Evolutionary conservation across 2,113 vertebrate species (phyloP).

Genomic region (Pelodiscus sinensis): DNA sequence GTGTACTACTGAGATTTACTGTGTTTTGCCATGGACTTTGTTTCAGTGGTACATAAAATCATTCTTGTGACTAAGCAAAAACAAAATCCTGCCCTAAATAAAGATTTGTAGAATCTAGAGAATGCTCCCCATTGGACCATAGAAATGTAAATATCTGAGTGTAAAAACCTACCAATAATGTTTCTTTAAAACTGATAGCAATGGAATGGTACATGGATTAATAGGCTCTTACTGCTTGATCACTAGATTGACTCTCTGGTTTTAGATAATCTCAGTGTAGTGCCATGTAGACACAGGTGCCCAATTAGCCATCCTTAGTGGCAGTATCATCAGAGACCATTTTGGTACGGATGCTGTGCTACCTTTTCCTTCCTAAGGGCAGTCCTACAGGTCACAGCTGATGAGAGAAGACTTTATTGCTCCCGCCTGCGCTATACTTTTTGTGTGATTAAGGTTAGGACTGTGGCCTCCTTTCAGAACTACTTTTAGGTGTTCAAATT

Average conservation of each 20-base stretch:
- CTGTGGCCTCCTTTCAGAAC: no score
- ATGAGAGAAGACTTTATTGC: no score
- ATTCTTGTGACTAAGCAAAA: not conserved
- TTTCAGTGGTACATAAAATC: not conserved
- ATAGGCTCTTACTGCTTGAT: not conserved
- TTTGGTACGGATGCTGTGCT: not conserved
- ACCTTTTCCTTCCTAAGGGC: not conserved
- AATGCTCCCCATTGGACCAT: not conserved
- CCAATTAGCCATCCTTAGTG: not conserved
- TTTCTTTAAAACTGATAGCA: not conserved
- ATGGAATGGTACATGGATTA: not conserved
- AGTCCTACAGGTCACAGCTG: not conserved
- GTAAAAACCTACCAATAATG: not conserved
- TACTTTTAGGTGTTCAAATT: not conserved
- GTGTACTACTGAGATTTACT: not conserved
- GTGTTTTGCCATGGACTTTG: no score
- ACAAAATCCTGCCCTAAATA: not conserved
- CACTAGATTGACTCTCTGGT: not conserved
- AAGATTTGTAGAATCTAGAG: not conserved
- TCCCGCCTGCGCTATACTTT: no score
- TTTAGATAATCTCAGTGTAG: not conserved
- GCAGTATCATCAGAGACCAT: not conserved
- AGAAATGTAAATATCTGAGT: not conserved
- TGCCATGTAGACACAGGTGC: no score
- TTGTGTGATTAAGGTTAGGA: not conserved